These are phyloP conservation scores for Pteropus alecto DNA, from an alignment of 2,113 vertebrate genomes.

Conservation along the genomic window DNA sequence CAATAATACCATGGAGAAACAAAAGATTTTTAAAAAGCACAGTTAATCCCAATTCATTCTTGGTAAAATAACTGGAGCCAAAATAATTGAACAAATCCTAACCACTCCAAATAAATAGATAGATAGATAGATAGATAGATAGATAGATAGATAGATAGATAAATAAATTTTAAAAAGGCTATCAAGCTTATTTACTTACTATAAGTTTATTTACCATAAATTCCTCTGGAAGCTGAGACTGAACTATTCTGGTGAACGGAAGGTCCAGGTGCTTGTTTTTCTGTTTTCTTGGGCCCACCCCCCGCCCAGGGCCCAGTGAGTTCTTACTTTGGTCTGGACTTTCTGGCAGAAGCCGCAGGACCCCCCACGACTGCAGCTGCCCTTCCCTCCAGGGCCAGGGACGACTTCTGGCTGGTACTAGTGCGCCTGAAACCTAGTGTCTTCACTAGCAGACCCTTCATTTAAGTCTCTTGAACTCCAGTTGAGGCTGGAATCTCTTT, in stretches of 20 bases:
- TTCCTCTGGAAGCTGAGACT: background rate
- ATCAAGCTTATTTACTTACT: background rate
- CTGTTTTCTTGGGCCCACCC: background rate
- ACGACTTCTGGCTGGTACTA: background rate
- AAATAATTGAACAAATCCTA: background rate
- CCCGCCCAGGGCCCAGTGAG: background rate
- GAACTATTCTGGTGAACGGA: background rate
- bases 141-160: too few species aligned
- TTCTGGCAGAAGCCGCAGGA: background rate
- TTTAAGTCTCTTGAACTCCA: background rate
- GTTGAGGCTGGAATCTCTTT: background rate
- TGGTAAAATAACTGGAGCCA: background rate
- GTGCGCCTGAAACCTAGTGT: background rate
- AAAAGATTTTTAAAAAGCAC: background rate
- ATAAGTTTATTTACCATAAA: background rate
- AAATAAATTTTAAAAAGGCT: too few species aligned
- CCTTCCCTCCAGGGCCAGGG: background rate
- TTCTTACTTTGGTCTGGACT: background rate
- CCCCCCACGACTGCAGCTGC: background rate
- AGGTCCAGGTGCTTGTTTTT: background rate
- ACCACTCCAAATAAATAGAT: background rate
- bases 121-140: too few species aligned
- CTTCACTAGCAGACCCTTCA: background rate
- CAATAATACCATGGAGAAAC: background rate
- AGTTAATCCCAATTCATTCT: background rate